phyloP scores from a whole-genome alignment of 2,888 invertebrate genomes.

The Archips crataeganus region DNA sequence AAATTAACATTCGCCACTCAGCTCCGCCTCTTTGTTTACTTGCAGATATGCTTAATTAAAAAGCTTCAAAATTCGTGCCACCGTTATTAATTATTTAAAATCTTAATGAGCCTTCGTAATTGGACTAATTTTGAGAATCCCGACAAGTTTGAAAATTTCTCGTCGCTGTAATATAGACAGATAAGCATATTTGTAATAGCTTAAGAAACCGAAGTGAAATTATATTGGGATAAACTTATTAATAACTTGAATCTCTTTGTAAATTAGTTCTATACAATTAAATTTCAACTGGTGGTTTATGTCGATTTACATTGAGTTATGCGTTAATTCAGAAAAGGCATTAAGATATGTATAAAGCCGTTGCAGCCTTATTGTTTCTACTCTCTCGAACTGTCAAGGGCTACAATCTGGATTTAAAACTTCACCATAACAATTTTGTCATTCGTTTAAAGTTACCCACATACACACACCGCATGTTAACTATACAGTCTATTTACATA shows the following conservation, averaged over 20 bases:
- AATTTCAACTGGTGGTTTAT: too few relatives aligned
- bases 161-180: slow-evolving; percentile 26
- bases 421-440: too few relatives aligned
- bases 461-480: neutral
- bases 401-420: too few relatives aligned
- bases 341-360: neutral
- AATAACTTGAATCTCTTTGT: neutral
- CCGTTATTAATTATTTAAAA: slow-evolving; percentile 36
- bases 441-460: too few relatives aligned
- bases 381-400: too few relatives aligned
- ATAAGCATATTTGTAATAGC: slow-evolving; percentile 30
- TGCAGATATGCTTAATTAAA: slow-evolving; percentile 38
- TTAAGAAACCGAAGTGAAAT: slow-evolving; percentile 28
- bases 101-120: slow-evolving; percentile 37
- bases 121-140: slow-evolving; percentile 29
- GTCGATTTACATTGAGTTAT: neutral
- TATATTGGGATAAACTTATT: slow-evolving; percentile 16
- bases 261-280: neutral
- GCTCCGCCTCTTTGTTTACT: slow-evolving; percentile 25
- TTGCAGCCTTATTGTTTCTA: neutral
- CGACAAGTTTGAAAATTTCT: slow-evolving; percentile 33
- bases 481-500: too few relatives aligned
- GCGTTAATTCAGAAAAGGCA: neutral
- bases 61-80: slow-evolving; percentile 32
- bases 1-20: slow-evolving; percentile 21